Evolutionary conservation across 2,888 invertebrate genomes (phyloP).

Genomic region (Spicauda simplicius): DNA sequence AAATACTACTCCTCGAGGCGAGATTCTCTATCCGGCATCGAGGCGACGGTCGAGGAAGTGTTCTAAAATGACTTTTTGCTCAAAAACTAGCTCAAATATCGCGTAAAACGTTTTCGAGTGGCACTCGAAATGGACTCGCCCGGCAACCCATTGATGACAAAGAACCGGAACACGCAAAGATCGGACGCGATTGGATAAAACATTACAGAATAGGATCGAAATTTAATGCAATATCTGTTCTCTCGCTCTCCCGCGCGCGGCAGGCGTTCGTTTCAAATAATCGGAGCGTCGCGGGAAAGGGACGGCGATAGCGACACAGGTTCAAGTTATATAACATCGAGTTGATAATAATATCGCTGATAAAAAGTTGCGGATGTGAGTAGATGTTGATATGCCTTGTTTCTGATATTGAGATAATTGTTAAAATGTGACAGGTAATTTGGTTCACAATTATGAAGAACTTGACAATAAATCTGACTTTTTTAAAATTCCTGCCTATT

Average conservation of each 20-base stretch:
- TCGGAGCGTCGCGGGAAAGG: slow-evolving; percentile 57
- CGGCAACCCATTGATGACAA: slow-evolving; percentile 89
- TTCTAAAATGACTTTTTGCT: slow-evolving; percentile 45
- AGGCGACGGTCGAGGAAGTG: slow-evolving; percentile 40
- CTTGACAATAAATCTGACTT: not conserved
- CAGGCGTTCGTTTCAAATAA: slow-evolving; percentile 40
- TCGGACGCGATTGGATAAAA: slow-evolving; percentile 86
- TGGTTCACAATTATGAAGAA: not conserved
- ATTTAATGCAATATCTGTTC: slow-evolving; percentile 71
- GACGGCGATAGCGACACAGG: slow-evolving; percentile 57
- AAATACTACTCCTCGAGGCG: slow-evolving; percentile 55
- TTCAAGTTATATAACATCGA: slow-evolving; percentile 74
- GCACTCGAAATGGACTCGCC: slow-evolving; percentile 84
- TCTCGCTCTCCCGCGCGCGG: slow-evolving; percentile 58
- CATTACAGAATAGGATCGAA: slow-evolving; percentile 81
- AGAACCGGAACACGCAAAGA: slow-evolving; percentile 87
- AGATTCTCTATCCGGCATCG: slow-evolving; percentile 42
- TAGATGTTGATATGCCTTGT: slow-evolving; percentile 55
- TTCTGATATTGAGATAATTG: slow-evolving; percentile 17
- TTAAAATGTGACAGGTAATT: not conserved
- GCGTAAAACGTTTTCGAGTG: slow-evolving; percentile 64
- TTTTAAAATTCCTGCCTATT: too few relatives aligned
- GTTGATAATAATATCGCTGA: slow-evolving; percentile 80
- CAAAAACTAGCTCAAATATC: slow-evolving; percentile 57
- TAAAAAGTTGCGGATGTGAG: slow-evolving; percentile 73